Base-by-base conservation (phyloP, 2,888 invertebrate genomes). In the Mesorhabditis sp. region DNA sequence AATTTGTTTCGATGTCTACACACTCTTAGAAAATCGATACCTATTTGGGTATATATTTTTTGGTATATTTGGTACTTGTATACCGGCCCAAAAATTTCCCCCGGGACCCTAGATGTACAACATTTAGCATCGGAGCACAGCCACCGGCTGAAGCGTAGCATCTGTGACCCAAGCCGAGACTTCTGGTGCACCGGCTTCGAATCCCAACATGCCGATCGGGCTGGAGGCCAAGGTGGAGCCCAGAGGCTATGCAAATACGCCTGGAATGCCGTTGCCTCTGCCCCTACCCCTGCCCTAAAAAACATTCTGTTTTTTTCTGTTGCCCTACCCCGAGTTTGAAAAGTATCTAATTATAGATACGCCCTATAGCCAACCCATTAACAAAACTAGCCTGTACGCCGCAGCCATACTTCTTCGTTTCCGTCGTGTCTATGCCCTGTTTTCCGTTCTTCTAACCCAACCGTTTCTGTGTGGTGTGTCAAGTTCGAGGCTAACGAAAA, bases 81-180 rank as follows among this genome's bases (percentile, higher is more conserved):
- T 28, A 28, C 28, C 28, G 28, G 28, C 28, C 28, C 28, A 28
- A 28, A 28, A 28, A 28, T 28, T 28, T 28, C 28, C 28, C 28
- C 28, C 28, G 28, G 28, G 28, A 28, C 28, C 28, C 28, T 28
- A 28, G 28, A 28, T 50, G 7, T 50, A 13, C 10, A 50, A 62
- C 45, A 43, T 70, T 70, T 50, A 70, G 70, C 70, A 15, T 10
- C 62, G 28, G 69, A 45, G 10, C 61, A 68, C 43, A n/a, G n/a
- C 41, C 50, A 50, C 50, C 83, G 83, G 67, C 67, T 70, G 69
- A 76, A 78, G 68, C 82, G 83, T 66, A 74, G 75, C 67, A 76
- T 83, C 67, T 84, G 84, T 68, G 84, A 84, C 73, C 84, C 84
- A 62, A 75, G 82, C 67, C 83, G 80, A 61, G 84, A 84, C 74